phyloP scores from a whole-genome alignment of 2,888 invertebrate genomes.

The Mesochorus sp. region DNA sequence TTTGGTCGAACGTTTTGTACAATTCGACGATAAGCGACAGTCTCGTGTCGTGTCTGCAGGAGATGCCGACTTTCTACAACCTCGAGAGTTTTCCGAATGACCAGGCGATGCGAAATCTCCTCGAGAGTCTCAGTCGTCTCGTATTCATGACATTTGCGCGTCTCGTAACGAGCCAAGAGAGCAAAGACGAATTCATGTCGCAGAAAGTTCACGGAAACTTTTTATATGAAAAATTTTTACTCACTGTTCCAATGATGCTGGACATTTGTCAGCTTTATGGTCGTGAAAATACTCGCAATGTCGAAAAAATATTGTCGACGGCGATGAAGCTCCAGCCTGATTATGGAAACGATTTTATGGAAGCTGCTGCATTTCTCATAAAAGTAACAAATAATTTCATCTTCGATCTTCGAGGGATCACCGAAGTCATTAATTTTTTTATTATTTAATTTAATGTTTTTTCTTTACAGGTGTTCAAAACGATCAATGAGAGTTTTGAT shows the following conservation, averaged over 20 bases:
- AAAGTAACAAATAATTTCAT: constrained; percentile 81
- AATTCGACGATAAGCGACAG: constrained; percentile 86
- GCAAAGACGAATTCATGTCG: constrained; percentile 84
- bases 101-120: constrained; percentile 83
- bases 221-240: constrained; percentile 91
- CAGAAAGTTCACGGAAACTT: constrained; percentile 86
- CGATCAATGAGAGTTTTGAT: constrained; percentile 75
- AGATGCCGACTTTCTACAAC: constrained; percentile 88
- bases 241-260: constrained; percentile 92
- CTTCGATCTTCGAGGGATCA: too few relatives aligned
- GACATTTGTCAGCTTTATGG: constrained; percentile 91
- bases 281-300: constrained; percentile 85
- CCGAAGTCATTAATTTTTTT: too few relatives aligned
- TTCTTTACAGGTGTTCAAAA: constrained; percentile 77
- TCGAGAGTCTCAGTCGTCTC: constrained; percentile 84
- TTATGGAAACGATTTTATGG: constrained; percentile 85
- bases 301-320: constrained; percentile 86
- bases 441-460: neutral
- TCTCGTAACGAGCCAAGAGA: constrained; percentile 90
- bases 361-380: constrained; percentile 84
- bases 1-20: constrained; percentile 89
- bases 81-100: constrained; percentile 80
- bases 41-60: constrained; percentile 89
- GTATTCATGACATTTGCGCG: constrained; percentile 89
- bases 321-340: constrained; percentile 87